phyloP scores from a whole-genome alignment of 1,140 invertebrate genomes.

The Himalopsyche phryganea region DNA sequence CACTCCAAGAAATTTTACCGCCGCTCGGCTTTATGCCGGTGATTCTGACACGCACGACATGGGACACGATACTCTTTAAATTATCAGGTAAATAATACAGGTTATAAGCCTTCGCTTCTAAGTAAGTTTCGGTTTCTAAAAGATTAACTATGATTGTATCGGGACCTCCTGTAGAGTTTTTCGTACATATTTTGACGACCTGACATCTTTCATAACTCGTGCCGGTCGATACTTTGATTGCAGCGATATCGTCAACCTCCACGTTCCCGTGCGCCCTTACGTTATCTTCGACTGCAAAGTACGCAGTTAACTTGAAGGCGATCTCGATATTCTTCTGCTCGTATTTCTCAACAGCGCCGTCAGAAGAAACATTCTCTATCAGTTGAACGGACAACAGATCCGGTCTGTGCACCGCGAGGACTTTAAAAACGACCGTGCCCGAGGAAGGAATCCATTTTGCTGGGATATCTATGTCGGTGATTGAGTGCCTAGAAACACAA shows the following conservation, averaged over 20 bases:
- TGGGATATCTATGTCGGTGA: constrained; percentile 34
- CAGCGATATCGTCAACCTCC: constrained; percentile 44
- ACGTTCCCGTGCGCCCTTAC: constrained; percentile 39
- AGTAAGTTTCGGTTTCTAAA: constrained; percentile 43
- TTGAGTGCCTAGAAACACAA: constrained; percentile 4
- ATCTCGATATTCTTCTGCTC: constrained; percentile 39
- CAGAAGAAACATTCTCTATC: constrained; percentile 33
- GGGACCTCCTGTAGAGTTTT: constrained; percentile 35
- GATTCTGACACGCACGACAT: constrained; percentile 40
- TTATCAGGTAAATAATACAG: constrained; percentile 45
- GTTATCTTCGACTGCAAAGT: constrained; percentile 41
- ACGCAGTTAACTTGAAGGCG: constrained; percentile 43
- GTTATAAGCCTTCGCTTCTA: constrained; percentile 37
- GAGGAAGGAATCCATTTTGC: constrained; percentile 42
- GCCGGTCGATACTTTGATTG: constrained; percentile 38
- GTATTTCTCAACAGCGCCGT: constrained; percentile 37
- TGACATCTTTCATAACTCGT: constrained; percentile 41
- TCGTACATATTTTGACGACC: constrained; percentile 40
- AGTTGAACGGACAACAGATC: constrained; percentile 41
- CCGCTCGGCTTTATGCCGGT: constrained; percentile 44
- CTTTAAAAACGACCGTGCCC: constrained; percentile 43
- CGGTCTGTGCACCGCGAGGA: constrained; percentile 41
- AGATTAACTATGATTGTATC: constrained; percentile 42
- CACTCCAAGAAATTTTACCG: constrained; percentile 43
- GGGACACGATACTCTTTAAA: constrained; percentile 39